Base-by-base conservation (phyloP, 2,797 vertebrate species). In the Smutsia gigantea region DNA sequence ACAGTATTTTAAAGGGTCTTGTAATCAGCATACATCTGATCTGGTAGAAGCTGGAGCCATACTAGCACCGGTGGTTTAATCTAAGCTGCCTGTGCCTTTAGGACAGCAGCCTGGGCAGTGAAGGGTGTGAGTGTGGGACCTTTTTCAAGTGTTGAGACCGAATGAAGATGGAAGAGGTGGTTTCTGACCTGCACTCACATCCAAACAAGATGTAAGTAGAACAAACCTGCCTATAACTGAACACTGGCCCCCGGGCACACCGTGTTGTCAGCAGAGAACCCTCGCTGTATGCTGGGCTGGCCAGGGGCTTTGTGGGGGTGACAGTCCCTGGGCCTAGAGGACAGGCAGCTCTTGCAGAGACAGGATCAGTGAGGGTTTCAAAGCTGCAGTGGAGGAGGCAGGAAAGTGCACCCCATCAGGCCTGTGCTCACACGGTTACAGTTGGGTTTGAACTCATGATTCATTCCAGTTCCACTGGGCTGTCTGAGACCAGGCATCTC, bases 191-290 rank as follows among this genome's bases (percentile, higher is more conserved):
- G 59, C 10, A 19, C 9, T n/a, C 49, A 39, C 31, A 12, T 15
- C n/a, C n/a, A 31, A 46, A 18, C 18, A 34, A 77, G 37, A 18
- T 31, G 51, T 23, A 31, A 34, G n/a, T 9, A 42, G 46, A 42
- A 4, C 71, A 59, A 37, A 23, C 31, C 57, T 29, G 1, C 29
- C 34, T 78, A 3, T 46, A 46, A 46, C 59, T 31, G 14, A 34
- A n/a, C 7, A n/a, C 31, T 53, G n/a, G 12, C 14, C 3, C 0
- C 7, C 2, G 34, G 55, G 34, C 19, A 14, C 27, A 8, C 23
- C 10, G 2, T 11, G 11, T 31, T 69, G 31, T 11, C 63, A 12
- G 63, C 55, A 3, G 31, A 37, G 10, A 31, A 4, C 29, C 42
- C 15, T 29, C 15, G 3, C 69, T 17, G 27, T 15, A 0, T 9